A percentile compares a stretch with the other conserved stretches of the same genome.
Evolutionary conservation across 2,113 vertebrate genomes (phyloP).

Genomic region (Saccopteryx bilineata): DNA sequence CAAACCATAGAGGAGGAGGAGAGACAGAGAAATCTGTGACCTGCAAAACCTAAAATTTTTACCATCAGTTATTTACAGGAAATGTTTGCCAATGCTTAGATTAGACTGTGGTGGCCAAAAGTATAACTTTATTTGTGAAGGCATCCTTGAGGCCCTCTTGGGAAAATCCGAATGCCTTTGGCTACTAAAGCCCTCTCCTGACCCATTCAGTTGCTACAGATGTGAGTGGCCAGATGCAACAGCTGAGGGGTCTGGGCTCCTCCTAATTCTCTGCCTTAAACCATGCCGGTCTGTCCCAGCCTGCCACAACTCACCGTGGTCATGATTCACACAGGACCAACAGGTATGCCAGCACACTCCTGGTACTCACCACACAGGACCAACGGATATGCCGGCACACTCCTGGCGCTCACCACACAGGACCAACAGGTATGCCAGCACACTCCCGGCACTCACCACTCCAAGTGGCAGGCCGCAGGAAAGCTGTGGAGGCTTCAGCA

Average conservation of each 20-base stretch:
- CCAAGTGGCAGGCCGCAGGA: not conserved
- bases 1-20: not conserved
- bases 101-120: not conserved
- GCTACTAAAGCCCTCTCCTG: not conserved
- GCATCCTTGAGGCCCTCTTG: not conserved
- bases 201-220: not conserved
- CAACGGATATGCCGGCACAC: not conserved
- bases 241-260: not conserved
- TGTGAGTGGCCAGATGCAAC: not conserved
- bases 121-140: not conserved
- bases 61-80: not conserved
- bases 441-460: not conserved
- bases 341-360: too few species aligned
- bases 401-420: not conserved
- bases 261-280: not conserved
- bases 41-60: constrained; percentile 15
- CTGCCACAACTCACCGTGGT: not conserved
- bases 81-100: not conserved
- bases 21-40: not conserved
- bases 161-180: not conserved
- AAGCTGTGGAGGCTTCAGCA: not conserved
- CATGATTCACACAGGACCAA: not conserved
- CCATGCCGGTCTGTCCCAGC: not conserved
- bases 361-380: not conserved
- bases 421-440: not conserved